phyloP scores from a whole-genome alignment of 1,140 invertebrate species.

The Globodera ellingtonae region DNA sequence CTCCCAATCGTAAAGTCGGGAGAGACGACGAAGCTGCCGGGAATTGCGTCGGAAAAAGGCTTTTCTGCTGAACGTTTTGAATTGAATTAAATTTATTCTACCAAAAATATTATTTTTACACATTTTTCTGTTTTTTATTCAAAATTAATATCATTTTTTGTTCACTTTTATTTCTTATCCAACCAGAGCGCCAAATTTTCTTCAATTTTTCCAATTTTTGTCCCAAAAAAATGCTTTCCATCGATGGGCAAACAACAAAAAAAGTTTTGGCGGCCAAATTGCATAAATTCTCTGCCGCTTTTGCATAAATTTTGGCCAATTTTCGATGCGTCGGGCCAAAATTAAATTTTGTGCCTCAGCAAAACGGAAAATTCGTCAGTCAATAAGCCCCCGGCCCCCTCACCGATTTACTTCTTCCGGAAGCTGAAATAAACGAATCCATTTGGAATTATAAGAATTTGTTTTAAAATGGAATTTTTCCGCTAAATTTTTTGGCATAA shows the following conservation, averaged over 20 bases:
- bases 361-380: background rate
- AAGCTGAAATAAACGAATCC: background rate
- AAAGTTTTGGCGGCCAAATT: background rate
- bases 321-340: background rate
- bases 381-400: too few species aligned
- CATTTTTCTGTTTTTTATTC: background rate
- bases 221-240: background rate
- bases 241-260: background rate
- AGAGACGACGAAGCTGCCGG: slow-evolving; percentile 56
- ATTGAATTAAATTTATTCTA: too few species aligned
- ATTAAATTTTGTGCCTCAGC: background rate
- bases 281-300: background rate
- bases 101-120: slow-evolving; percentile 19
- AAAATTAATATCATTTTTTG: background rate
- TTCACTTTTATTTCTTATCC: background rate
- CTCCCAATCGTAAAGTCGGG: slow-evolving; percentile 63
- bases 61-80: slow-evolving; percentile 39
- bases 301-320: background rate
- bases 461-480: background rate
- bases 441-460: background rate
- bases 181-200: background rate
- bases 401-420: background rate
- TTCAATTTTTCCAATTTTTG: background rate
- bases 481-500: background rate
- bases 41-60: slow-evolving; percentile 63